These are phyloP conservation scores for Pangasianodon gigas DNA, from an alignment of 2,113 vertebrate species.

Conservation along the genomic window DNA sequence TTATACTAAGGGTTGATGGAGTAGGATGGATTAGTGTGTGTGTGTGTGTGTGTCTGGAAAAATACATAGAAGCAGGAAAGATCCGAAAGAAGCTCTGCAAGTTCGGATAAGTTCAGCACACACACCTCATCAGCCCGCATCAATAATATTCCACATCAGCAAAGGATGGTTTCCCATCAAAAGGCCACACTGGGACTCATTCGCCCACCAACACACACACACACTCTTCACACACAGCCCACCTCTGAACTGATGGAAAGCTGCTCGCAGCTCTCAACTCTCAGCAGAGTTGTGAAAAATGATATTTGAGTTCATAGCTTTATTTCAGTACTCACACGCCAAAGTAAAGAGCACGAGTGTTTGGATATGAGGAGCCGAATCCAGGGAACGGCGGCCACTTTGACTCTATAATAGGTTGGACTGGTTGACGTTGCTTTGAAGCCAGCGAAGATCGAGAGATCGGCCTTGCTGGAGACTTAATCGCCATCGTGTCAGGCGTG, in stretches of 20 bases:
- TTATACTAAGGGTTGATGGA: constrained; percentile 53
- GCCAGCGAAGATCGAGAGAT: constrained; percentile 37
- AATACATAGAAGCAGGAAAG: neutral
- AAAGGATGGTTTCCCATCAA: constrained; percentile 18
- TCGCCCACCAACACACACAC: constrained; percentile 35
- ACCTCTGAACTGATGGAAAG: constrained; percentile 54
- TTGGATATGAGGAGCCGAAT: constrained; percentile 33
- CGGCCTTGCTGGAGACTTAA: constrained; percentile 27
- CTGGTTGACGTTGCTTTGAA: constrained; percentile 18
- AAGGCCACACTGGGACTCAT: constrained; percentile 8
- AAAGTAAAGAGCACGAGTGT: constrained; percentile 52
- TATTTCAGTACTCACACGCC: constrained; percentile 26
- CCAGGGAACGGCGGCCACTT: constrained; percentile 55
- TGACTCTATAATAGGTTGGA: constrained; percentile 49
- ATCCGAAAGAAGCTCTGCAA: neutral
- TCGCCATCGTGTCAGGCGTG: constrained; percentile 12
- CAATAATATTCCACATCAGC: constrained; percentile 25
- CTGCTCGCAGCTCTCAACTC: constrained; percentile 36
- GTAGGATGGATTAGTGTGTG: constrained; percentile 28
- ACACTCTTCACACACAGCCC: neutral
- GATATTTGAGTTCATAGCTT: constrained; percentile 46
- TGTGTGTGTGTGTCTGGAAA: constrained; percentile 11
- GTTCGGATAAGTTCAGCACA: constrained; percentile 23
- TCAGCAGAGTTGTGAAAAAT: constrained; percentile 51
- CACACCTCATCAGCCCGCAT: constrained; percentile 5